phyloP scores from a whole-genome alignment of 1,140 invertebrate genomes.

The Drosophila suzukii region DNA sequence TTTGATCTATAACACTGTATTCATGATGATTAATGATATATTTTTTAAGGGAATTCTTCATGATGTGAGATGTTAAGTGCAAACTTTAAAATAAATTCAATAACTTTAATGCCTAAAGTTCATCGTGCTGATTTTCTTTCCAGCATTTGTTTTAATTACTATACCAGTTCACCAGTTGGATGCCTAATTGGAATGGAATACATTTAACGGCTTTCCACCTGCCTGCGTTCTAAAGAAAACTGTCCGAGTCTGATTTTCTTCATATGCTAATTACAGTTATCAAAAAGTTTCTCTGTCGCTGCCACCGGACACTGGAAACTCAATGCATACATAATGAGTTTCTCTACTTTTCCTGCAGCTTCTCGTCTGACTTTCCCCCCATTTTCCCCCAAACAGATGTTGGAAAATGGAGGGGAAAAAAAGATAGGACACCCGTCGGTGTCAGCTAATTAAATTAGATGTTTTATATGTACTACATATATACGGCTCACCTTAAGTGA shows the following conservation, averaged over 20 bases:
- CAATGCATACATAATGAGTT: conserved; percentile 74
- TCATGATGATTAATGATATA: too few relatives aligned
- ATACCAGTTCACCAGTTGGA: conserved; percentile 2
- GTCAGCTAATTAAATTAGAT: conserved; percentile 74
- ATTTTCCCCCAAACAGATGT: conserved; percentile 9
- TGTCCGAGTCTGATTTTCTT: conserved; percentile 52
- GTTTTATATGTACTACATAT: conserved; percentile 25
- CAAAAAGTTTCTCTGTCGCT: conserved; percentile 62
- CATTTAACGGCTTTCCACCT: conserved; percentile 52
- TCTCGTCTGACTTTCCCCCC: not conserved
- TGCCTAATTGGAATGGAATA: conserved; percentile 38
- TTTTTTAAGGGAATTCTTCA: too few relatives aligned
- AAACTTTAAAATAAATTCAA: not conserved
- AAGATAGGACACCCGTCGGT: conserved; percentile 16
- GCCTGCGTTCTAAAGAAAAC: conserved; percentile 30
- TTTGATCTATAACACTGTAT: too few relatives aligned
- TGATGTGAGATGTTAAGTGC: not conserved
- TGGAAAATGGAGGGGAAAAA: not conserved
- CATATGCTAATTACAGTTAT: conserved; percentile 77
- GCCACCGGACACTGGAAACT: conserved; percentile 50
- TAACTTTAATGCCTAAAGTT: not conserved
- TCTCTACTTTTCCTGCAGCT: conserved; percentile 2
- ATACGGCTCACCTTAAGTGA: conserved; percentile 19
- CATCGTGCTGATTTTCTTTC: not conserved
- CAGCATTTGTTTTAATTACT: conserved; percentile 7